Percentiles rank a stretch among this genome's conserved stretches.
Conservation (phyloP, 2,888 invertebrate species). For the Gisinianus flammeolus region DNA sequence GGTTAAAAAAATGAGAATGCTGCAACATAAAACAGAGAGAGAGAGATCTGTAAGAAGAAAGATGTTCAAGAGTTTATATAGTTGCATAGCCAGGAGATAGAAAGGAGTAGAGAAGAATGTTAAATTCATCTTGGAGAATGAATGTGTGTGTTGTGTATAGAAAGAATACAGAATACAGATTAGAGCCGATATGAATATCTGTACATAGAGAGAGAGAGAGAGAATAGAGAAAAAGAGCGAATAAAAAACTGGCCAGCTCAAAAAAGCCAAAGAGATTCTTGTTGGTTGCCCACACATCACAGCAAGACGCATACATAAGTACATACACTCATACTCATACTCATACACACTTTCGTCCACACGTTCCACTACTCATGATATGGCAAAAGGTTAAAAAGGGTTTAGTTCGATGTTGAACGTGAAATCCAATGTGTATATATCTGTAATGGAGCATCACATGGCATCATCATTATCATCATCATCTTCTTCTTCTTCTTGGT, state of each 20-base stretch:
- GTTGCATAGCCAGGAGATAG: neutral
- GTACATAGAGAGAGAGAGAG: no score
- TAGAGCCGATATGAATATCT: no score
- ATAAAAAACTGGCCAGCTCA: conserved; percentile 4
- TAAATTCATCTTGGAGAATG: neutral
- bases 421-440: neutral
- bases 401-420: neutral
- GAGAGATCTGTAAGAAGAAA: no score
- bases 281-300: neutral
- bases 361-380: conserved; percentile 14
- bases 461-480: neutral
- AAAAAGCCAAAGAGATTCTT: no score
- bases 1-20: no score
- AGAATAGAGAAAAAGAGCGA: neutral
- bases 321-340: neutral
- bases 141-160: no score
- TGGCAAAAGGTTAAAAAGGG: conserved; percentile 19
- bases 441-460: neutral
- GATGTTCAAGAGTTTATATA: neutral
- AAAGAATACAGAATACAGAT: no score
- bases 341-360: conserved; percentile 2
- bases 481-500: neutral
- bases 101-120: neutral
- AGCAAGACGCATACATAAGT: neutral
- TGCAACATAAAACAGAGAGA: no score